Conservation (phyloP, 2,888 invertebrate genomes). For the Tetranychus truncatus region DNA sequence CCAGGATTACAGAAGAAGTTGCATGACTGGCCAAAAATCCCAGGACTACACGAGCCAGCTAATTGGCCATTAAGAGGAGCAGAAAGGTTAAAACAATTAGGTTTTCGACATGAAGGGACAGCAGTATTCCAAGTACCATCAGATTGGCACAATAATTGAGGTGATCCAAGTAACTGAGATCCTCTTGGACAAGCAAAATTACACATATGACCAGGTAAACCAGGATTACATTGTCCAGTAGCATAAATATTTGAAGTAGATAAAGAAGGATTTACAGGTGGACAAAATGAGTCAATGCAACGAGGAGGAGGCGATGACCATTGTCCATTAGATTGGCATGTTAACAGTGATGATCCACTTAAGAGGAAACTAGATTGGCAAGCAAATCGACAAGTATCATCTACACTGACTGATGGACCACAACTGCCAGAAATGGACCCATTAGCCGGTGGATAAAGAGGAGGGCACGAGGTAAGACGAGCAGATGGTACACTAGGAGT, state of each 20-base stretch:
- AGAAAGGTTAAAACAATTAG: not conserved
- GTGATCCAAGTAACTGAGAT: not conserved
- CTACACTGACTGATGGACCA: not conserved
- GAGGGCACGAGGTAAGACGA: not conserved
- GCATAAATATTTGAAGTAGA: not conserved
- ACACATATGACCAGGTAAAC: not conserved
- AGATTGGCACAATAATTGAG: not conserved
- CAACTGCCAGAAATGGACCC: not conserved
- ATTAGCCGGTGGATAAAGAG: constrained; percentile 5
- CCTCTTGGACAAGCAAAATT: not conserved
- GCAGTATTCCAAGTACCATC: constrained; percentile 6
- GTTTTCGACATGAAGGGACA: not conserved
- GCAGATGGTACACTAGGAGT: not conserved
- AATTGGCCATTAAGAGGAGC: constrained; percentile 9
- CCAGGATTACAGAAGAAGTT: constrained; percentile 3
- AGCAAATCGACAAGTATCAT: not conserved
- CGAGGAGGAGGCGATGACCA: not conserved
- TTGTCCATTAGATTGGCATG: not conserved
- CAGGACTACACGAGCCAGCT: constrained; percentile 10
- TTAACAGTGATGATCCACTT: not conserved
- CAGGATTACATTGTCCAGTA: constrained; percentile 8
- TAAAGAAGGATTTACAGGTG: not conserved
- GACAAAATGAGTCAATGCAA: not conserved
- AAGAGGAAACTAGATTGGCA: not conserved
- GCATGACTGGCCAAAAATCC: not conserved